Evolutionary conservation across 2,113 vertebrate species (phyloP).

Genomic region (Triplophysa tibetana): DNA sequence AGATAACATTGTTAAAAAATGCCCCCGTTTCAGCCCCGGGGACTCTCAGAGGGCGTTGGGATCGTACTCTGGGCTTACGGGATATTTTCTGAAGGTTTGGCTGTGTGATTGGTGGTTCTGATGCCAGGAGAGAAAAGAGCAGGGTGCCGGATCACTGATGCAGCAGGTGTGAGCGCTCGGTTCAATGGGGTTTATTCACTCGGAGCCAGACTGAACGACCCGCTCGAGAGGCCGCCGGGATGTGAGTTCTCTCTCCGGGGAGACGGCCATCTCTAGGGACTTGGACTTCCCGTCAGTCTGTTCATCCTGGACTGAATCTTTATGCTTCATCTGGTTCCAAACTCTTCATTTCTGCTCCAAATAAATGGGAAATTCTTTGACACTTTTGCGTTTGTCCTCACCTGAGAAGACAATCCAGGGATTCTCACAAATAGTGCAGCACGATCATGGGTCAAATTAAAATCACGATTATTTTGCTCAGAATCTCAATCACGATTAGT

Average conservation of each 20-base stretch:
- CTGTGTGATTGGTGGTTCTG: background rate
- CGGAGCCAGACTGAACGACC: slow-evolving; percentile 14
- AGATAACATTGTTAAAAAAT: slow-evolving; percentile 21
- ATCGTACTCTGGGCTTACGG: slow-evolving; percentile 14
- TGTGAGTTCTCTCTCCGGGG: slow-evolving; percentile 8
- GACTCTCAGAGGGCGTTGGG: slow-evolving; percentile 1
- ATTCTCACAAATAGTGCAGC: no score
- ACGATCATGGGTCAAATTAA: no score
- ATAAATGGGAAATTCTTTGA: no score
- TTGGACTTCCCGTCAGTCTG: slow-evolving; percentile 10
- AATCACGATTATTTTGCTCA: no score
- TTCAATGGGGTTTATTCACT: slow-evolving; percentile 45
- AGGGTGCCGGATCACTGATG: slow-evolving; percentile 10
- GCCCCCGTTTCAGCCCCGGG: background rate
- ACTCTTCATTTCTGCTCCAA: no score
- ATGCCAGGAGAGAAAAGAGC: background rate
- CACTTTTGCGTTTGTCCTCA: no score
- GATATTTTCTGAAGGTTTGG: background rate
- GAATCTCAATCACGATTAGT: no score
- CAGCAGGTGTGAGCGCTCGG: background rate
- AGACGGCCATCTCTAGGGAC: background rate
- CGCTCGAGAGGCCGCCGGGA: background rate
- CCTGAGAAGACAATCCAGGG: no score
- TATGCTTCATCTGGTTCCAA: no score
- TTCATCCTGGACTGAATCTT: background rate